Base-by-base conservation (phyloP, 1,140 invertebrate genomes). In the Magallana gigas region DNA sequence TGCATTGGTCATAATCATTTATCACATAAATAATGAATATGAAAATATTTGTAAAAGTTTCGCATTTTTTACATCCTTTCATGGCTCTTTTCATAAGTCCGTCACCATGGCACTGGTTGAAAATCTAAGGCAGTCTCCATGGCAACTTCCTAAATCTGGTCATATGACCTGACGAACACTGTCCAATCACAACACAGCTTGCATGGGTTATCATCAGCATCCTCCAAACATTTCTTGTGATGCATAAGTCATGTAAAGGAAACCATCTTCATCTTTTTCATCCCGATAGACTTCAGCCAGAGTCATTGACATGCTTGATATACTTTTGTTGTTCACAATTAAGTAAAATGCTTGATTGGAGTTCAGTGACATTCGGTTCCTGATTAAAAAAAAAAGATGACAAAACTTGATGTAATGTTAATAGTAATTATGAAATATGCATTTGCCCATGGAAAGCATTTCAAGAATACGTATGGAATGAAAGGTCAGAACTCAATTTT, bases 191-290 rank as follows among this genome's bases (percentile, higher is more conserved):
- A 71, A 68, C 18, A 71, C 23, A 29, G 68, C 5, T 48, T 48
- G 2, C 36, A 48, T 1, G 36, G 18, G 8, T n/a, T 18, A 83
- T 57, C 57, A 83, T 58, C 57, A 83, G 16, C 48, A 87, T 11
- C 56, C 14, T 16, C 97, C 97, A 94, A 98, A 98, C 91, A 97
- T 97, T 96, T 98, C 97, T 95, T 98, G 97, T 29, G 97, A 97
- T 1, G 97, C 97, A 93, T 98, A 98, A 1, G 97, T 97, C 90
- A 98, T 96, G 91, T 98, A 98, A 0, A 98, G 95, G 92, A 98
- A 98, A 5, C 97, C 97, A 94, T 98, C 97, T 71, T 96, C 96
- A 92, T 97, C 96, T 84, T 96, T 96, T 91, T 97, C 96, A 85
- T 96, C 95, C 57, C 96, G 95, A 94, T 98, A 98, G 0, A 97